Percentiles rank a stretch among this genome's conserved stretches.
These are phyloP conservation scores for Sipha maydis DNA, from an alignment of 2,888 invertebrate species.

Conservation along the genomic window DNA sequence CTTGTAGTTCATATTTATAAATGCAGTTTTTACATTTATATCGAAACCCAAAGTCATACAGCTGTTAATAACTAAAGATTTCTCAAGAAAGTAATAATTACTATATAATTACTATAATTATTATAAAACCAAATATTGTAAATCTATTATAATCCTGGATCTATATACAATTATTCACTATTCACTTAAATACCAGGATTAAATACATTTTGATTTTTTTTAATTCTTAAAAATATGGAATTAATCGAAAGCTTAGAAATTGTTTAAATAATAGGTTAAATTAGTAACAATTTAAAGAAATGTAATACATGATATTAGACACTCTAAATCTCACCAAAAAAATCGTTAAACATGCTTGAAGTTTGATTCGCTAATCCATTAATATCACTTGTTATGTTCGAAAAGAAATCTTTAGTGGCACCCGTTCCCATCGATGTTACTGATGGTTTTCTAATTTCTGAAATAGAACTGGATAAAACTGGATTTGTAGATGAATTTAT, in stretches of 20 bases:
- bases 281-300: background rate
- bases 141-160: no score
- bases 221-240: no score
- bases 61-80: no score
- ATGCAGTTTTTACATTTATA: no score
- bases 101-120: no score
- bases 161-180: no score
- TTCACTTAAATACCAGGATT: no score
- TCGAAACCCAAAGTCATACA: no score
- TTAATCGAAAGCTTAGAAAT: background rate
- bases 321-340: slow-evolving; percentile 77
- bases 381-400: slow-evolving; percentile 90
- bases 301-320: background rate
- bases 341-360: slow-evolving; percentile 91
- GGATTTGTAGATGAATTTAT: background rate
- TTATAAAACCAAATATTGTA: no score
- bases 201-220: no score
- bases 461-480: slow-evolving; percentile 45
- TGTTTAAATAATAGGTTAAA: background rate
- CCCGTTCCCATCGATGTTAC: slow-evolving; percentile 57
- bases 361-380: slow-evolving; percentile 94
- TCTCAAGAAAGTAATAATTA: no score
- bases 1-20: no score
- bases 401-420: slow-evolving; percentile 79
- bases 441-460: slow-evolving; percentile 63